Conservation (phyloP, 2,797 vertebrate genomes). For the Myotis pilosus region DNA sequence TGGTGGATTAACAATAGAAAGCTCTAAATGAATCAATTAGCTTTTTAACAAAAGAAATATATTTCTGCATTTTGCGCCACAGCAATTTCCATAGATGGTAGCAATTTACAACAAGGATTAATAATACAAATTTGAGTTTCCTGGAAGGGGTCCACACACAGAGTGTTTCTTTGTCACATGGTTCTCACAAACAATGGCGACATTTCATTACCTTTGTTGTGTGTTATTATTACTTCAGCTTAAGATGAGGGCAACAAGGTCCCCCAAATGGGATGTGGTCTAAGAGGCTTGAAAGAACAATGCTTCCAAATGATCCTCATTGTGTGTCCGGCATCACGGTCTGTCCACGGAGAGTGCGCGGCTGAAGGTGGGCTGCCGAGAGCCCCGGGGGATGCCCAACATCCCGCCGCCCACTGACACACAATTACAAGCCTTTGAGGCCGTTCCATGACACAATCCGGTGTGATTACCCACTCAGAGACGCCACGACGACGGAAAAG, state of each 20-base stretch:
- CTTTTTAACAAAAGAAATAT: slow-evolving; percentile 75
- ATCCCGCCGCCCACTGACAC: slow-evolving; percentile 59
- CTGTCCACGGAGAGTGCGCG: slow-evolving; percentile 49
- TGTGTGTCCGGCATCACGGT: slow-evolving; percentile 56
- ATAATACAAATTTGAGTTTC: slow-evolving; percentile 75
- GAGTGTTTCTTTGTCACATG: slow-evolving; percentile 63
- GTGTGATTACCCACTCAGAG: slow-evolving; percentile 70
- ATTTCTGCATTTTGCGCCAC: slow-evolving; percentile 64
- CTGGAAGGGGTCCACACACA: slow-evolving; percentile 67
- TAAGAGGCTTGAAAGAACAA: slow-evolving; percentile 72
- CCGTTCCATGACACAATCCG: slow-evolving; percentile 68
- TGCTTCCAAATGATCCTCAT: slow-evolving; percentile 71
- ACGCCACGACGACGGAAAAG: slow-evolving; percentile 70
- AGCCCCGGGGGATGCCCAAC: slow-evolving; percentile 52
- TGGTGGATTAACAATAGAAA: slow-evolving; percentile 76
- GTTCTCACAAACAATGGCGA: slow-evolving; percentile 73
- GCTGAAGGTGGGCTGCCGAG: slow-evolving; percentile 62
- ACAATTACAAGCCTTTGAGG: slow-evolving; percentile 75
- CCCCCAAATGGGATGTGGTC: slow-evolving; percentile 58
- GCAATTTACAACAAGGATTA: slow-evolving; percentile 75
- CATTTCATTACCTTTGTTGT: slow-evolving; percentile 63
- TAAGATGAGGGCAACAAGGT: slow-evolving; percentile 64
- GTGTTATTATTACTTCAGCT: slow-evolving; percentile 70
- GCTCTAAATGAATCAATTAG: slow-evolving; percentile 77
- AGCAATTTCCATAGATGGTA: slow-evolving; percentile 76